Evolutionary conservation across 1,140 invertebrate genomes (phyloP).

Genomic region (Oryctes rhinoceros): DNA sequence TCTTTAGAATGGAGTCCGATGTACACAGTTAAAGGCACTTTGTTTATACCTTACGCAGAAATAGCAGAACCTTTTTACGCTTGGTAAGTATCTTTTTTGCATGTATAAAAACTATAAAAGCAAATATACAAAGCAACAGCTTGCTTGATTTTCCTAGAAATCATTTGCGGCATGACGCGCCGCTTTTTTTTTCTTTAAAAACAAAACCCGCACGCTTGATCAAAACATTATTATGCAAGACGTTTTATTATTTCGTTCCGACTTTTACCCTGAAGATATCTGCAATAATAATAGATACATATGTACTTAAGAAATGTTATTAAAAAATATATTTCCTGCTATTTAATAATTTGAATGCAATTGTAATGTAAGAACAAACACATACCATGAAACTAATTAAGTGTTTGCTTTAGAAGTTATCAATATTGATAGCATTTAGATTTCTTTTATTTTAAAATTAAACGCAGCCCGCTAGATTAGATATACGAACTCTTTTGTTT

Average conservation of each 20-base stretch:
- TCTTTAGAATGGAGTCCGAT: constrained; percentile 73
- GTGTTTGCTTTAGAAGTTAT: neutral
- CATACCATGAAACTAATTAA: neutral
- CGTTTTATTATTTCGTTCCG: no score
- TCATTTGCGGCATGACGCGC: neutral
- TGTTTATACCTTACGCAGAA: constrained; percentile 93
- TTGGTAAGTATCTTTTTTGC: constrained; percentile 67
- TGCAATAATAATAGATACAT: neutral
- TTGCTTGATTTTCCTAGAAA: neutral
- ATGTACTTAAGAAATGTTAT: neutral
- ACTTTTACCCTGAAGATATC: no score
- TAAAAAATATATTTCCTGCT: neutral
- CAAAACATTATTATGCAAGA: no score
- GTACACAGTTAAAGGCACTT: constrained; percentile 77
- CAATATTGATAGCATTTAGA: neutral
- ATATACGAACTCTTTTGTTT: no score
- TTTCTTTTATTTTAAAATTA: constrained; percentile 13
- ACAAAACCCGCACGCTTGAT: no score
- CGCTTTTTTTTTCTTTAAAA: no score
- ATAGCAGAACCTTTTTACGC: constrained; percentile 88
- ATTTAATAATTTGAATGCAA: neutral
- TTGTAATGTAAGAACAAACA: neutral
- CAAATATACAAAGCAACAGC: neutral
- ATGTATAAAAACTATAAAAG: neutral
- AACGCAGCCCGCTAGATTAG: no score